Evolutionary conservation across 2,113 vertebrate species (phyloP).

Genomic region (Paramormyrops kingsleyae): DNA sequence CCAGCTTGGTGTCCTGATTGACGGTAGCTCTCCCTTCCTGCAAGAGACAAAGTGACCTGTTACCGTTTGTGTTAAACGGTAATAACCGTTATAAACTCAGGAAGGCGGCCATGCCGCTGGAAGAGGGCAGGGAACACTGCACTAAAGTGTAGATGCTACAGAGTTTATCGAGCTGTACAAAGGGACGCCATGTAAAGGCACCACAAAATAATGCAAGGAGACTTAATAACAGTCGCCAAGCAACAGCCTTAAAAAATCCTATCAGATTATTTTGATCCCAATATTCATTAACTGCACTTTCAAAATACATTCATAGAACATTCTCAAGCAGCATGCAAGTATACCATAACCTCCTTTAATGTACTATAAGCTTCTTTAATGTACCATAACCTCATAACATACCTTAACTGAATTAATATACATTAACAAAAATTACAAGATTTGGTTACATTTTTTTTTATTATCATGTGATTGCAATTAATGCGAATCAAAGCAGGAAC

Average conservation of each 20-base stretch:
- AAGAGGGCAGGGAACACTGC: neutral
- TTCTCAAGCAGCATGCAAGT: neutral
- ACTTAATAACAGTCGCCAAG: neutral
- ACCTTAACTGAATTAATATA: neutral
- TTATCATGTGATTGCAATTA: neutral
- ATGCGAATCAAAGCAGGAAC: neutral
- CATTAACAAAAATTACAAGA: neutral
- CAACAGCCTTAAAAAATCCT: neutral
- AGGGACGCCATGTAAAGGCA: neutral
- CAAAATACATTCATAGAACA: neutral
- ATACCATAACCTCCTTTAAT: neutral
- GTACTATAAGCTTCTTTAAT: neutral
- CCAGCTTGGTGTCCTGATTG: constrained; percentile 95
- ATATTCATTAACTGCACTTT: neutral
- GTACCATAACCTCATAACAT: neutral
- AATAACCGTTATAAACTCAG: neutral
- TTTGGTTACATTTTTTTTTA: neutral
- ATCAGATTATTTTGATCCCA: neutral
- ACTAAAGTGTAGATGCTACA: neutral
- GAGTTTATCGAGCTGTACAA: neutral
- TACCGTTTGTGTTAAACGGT: neutral
- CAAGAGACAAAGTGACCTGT: neutral
- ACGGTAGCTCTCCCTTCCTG: constrained; percentile 98
- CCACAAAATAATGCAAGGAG: neutral
- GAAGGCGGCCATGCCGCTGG: neutral